Conservation (phyloP, 2,797 vertebrate species). For the Pseudopleuronectes americanus region DNA sequence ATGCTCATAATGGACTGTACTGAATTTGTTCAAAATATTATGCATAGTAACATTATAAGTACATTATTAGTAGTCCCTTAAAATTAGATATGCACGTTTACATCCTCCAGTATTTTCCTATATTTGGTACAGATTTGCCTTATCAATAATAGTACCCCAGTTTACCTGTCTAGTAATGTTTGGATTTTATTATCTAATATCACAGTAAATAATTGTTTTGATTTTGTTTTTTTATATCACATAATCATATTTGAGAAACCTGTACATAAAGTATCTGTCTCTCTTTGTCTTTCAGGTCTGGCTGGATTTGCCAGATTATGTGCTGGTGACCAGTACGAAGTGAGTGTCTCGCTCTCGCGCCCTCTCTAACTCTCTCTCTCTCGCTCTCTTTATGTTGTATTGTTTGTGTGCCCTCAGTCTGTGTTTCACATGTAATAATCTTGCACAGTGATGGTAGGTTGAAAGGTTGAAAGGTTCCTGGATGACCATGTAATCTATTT, state of each 20-base stretch:
- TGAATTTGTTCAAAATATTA: background rate
- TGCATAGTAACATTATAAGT: background rate
- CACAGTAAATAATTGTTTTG: background rate
- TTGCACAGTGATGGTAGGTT: no score
- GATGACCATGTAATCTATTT: no score
- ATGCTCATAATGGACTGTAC: no score
- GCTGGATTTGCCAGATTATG: constrained; percentile 96
- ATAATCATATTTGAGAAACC: background rate
- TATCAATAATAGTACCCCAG: no score
- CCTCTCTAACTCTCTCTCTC: background rate
- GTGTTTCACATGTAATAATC: no score
- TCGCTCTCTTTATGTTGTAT: background rate
- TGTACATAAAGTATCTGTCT: background rate
- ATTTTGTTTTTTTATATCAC: background rate
- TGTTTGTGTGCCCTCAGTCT: no score
- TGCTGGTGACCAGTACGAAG: constrained; percentile 97
- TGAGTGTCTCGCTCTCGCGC: constrained; percentile 59
- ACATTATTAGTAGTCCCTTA: background rate
- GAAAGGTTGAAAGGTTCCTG: no score
- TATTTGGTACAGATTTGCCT: background rate
- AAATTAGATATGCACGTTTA: no score
- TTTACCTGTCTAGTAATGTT: background rate
- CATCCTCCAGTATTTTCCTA: background rate
- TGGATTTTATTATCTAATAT: background rate
- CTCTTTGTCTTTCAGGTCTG: constrained; percentile 86